Evolutionary conservation across 2,888 invertebrate species (phyloP).

Genomic region (Dicyrtomina minuta): DNA sequence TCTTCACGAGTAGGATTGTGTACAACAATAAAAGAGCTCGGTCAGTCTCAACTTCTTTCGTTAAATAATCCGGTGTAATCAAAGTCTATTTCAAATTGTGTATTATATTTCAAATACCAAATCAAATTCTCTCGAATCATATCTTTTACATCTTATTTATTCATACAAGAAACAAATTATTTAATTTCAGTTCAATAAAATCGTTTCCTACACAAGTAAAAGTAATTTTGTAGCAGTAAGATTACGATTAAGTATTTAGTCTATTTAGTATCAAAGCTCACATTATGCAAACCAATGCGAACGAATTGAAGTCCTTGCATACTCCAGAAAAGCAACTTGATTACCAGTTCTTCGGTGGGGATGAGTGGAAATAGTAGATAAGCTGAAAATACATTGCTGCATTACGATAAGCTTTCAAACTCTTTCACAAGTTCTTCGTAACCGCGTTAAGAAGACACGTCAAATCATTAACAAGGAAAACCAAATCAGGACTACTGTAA

Average conservation of each 20-base stretch:
- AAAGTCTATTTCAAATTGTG: conserved; percentile 3
- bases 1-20: conserved; percentile 13
- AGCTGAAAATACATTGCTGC: conserved; percentile 77
- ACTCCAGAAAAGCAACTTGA: conserved; percentile 44
- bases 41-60: conserved; percentile 16
- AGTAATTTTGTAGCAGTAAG: no score
- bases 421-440: conserved; percentile 76
- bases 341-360: conserved; percentile 34
- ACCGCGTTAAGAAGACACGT: conserved; percentile 53
- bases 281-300: conserved; percentile 7
- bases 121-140: no score
- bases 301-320: conserved; percentile 22
- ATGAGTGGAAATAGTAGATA: conserved; percentile 77
- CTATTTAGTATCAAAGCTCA: no score
- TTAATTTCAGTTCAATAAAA: no score
- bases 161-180: no score
- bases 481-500: no score
- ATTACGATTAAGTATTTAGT: no score
- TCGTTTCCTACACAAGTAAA: no score
- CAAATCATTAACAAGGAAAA: not conserved
- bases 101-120: no score
- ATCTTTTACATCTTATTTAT: no score
- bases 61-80: conserved; percentile 18
- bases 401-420: conserved; percentile 86
- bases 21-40: conserved; percentile 15